Evolutionary conservation across 2,797 vertebrate species (phyloP).

Genomic region (Brachyrhaphis roseni): DNA sequence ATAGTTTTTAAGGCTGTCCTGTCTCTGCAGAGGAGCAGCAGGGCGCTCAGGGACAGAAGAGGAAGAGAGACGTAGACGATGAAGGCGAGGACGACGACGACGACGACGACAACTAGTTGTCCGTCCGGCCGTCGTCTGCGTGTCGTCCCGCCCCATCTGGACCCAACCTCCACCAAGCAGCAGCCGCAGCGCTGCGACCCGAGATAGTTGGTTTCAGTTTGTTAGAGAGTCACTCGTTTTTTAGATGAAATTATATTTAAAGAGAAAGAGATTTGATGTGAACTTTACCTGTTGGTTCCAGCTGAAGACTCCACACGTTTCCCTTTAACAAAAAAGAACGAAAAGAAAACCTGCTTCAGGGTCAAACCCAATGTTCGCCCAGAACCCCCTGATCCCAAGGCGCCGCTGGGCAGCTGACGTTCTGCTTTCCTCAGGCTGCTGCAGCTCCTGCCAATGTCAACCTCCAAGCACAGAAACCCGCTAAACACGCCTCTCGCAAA

Average conservation of each 20-base stretch:
- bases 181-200: slow-evolving; percentile 14
- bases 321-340: slow-evolving; percentile 12
- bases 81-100: slow-evolving; percentile 87
- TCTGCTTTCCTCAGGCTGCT: slow-evolving; percentile 6
- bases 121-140: neutral
- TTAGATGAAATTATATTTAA: slow-evolving; percentile 64
- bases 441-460: neutral
- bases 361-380: neutral
- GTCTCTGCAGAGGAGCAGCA: slow-evolving; percentile 75
- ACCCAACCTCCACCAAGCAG: slow-evolving; percentile 39
- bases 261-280: slow-evolving; percentile 69
- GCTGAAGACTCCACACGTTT: slow-evolving; percentile 32
- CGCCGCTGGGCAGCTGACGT: slow-evolving; percentile 3
- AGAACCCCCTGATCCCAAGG: neutral
- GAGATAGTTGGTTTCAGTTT: slow-evolving; percentile 63
- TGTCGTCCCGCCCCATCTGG: slow-evolving; percentile 34
- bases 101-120: slow-evolving; percentile 84
- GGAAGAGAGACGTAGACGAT: slow-evolving; percentile 91
- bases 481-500: slow-evolving; percentile 3
- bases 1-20: neutral
- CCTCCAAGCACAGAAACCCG: slow-evolving; percentile 9
- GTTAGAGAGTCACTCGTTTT: slow-evolving; percentile 84
- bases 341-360: slow-evolving; percentile 30
- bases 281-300: slow-evolving; percentile 64
- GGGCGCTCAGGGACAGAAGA: slow-evolving; percentile 86